Base-by-base conservation (phyloP, 1,140 invertebrate genomes). In the Aporrectodea caliginosa region DNA sequence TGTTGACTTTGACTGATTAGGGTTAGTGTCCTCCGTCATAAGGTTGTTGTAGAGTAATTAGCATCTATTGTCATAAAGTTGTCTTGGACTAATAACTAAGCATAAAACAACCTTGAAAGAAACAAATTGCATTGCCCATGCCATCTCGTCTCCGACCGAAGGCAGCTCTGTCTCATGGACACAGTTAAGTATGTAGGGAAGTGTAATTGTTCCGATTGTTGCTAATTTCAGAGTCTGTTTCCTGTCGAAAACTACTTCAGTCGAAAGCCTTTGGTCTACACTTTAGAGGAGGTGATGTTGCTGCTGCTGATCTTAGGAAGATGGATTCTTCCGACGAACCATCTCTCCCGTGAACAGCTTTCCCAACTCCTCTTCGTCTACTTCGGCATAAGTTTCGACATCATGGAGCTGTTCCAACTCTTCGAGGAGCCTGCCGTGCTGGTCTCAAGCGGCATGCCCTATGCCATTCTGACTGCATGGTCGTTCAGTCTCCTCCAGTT, bases 391-490 rank as follows among this genome's bases (percentile, higher is more conserved):
- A 94, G 94, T 0, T 94, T 94, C 0, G 95, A 96, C 85, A 96
- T 96, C 70, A 94, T 96, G 35, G 95, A 96, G 86, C 95, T 96
- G 86, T 95, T 96, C 86, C 94, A 95, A 85, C 94, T 94, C 0
- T 95, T 96, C 88, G 88, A 80, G n/a, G 79, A 80, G 33, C n/a
- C 1, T 1, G 71, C 35, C 33, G 58, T n/a, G n/a, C n/a, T n/a
- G n/a, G n/a, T n/a, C n/a, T n/a, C n/a, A n/a, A n/a, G n/a, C n/a
- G n/a, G n/a, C 12, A 74, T 74, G 73, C n/a, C 27, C 29, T 74
- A 74, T 33, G 73, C 76, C 16, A 69, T 79, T 30, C 79, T 79
- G 27, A 69, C 34, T 43, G 76, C 69, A 1, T 79, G 73, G 35
- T 35, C 79, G 0, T 31, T 58, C 32, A 79, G 79, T 34, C 33